Base-by-base conservation (phyloP, 2,888 invertebrate species). In the Bhutanitis thaidina region DNA sequence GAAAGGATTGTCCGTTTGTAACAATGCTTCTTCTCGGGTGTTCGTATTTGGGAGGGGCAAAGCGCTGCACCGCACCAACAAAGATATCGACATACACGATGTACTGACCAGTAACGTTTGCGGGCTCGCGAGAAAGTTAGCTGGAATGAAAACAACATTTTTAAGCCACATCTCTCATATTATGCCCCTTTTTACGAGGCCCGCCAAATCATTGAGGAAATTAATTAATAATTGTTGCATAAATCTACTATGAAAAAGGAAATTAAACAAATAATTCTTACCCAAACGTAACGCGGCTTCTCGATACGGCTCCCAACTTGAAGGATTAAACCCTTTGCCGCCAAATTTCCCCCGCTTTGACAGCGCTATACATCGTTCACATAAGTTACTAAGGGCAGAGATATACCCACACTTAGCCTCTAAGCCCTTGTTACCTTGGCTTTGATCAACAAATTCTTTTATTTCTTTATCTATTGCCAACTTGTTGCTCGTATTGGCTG, bases 361-460 rank as follows among this genome's bases (percentile, higher is more conserved):
- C 47, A 88, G 65, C 34, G 86, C 87, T 34, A 95, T 88, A 71
- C 92, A 93, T 39, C 93, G 81, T 71, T 95, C 94, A 52, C 95
- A 91, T 57, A 93, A 89, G 74, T 93, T 92, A 7, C 95, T 93
- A 40, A 95, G 81, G 7, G 94, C 94, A 41, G 94, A 72, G 49
- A 96, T 72, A 52, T 94, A 93, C 0, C 97, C 97, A 62, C 96
- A 96, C 66, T 95, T 95, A 3, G 91, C 80, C 74, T 96, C 95
- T 52, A 95, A 74, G 52, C 85, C 91, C 81, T 93, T 93, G 62
- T 90, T 90, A 49, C 73, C 85, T 34, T 77, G 77, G 0, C 84
- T 81, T 72, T 91, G 87, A 54, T 77, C 76, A 43, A 92, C 84
- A 49, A 93, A 84, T 61, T 91, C 90, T 10, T 71, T 81, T 0